Percentiles rank a stretch among this genome's conserved stretches.
Conservation (phyloP, 1,140 invertebrate species). For the Danaus plexippus region DNA sequence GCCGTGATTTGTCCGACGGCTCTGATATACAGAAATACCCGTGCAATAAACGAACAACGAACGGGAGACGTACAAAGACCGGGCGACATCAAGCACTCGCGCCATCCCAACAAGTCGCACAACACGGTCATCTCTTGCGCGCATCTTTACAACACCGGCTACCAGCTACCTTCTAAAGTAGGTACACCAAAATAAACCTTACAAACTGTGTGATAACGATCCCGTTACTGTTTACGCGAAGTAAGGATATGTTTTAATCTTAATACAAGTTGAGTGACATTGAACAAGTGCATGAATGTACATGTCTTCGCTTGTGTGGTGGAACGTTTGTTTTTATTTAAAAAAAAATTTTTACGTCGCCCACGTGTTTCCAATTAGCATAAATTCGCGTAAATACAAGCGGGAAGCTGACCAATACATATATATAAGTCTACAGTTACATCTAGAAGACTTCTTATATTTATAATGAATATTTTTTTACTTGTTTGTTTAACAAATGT, state of each 20-base stretch:
- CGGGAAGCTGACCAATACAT: neutral
- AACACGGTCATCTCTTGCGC: conserved; percentile 29
- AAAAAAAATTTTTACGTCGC: neutral
- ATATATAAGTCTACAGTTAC: neutral
- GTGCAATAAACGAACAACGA: conserved; percentile 55
- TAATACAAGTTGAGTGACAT: too few species aligned
- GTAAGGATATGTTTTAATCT: too few species aligned
- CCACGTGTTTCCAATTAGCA: conserved; percentile 12
- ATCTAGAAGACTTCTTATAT: neutral
- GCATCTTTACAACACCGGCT: conserved; percentile 5
- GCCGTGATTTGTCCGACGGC: conserved; percentile 68
- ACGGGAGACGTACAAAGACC: conserved; percentile 45
- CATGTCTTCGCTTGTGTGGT: conserved; percentile 7
- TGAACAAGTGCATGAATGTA: conserved; percentile 3
- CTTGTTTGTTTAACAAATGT: too few species aligned
- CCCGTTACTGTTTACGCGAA: too few species aligned
- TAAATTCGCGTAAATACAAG: conserved; percentile 11
- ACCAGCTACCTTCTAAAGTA: conserved; percentile 14
- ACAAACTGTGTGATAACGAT: too few species aligned
- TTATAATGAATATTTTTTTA: too few species aligned
- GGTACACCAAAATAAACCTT: conserved; percentile 11
- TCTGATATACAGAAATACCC: conserved; percentile 69
- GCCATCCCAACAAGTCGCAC: conserved; percentile 36
- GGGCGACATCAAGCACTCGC: conserved; percentile 48
- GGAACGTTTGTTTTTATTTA: conserved; percentile 11